Base-by-base conservation (phyloP, 2,888 invertebrate genomes). In the Aspidiotus rigidus region DNA sequence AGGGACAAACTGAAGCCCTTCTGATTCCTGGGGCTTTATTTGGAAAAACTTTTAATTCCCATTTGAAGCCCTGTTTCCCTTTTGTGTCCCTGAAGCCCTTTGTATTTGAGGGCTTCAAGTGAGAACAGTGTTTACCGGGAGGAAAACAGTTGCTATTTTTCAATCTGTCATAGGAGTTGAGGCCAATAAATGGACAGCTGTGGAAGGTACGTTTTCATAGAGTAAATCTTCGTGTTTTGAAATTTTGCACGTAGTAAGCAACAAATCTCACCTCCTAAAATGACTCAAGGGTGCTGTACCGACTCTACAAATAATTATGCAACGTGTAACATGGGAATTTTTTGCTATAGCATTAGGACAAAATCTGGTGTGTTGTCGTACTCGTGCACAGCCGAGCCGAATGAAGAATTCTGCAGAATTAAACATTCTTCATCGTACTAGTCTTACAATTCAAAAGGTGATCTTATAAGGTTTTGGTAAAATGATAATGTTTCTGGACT, bases 241-340 rank as follows among this genome's bases (percentile, higher is more conserved):
- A n/a, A n/a, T n/a, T n/a, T n/a, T n/a, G n/a, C n/a, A n/a, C n/a
- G n/a, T n/a, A n/a, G n/a, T n/a, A n/a, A n/a, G n/a, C n/a, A 28
- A 28, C 28, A 28, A 3, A 11, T 40, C 11, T 64, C 44, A 83
- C 85, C 93, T 75, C 94, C 95, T 72, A 96, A 86, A 75, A 82
- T 85, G 0, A 90, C 86, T 72, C n/a, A 88, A 86, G 80, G 85
- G 93, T 6, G 95, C 93, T 71, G 95, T 85, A 53, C 96, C 96
- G 15, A 94, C 92, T 7, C 95, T 94, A 77, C 95, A 96, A 75
- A 89, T 87, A 71, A 93, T 87, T 80, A 91, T 91, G 77, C 93
- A 94, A 74, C 91, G 83, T 16, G 95, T 96, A 1, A 95, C 96
- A 77, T 96, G 96, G 16, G 89, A 53, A 53, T n/a, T 5, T n/a